Base-by-base conservation (phyloP, 2,113 vertebrate genomes). In the Gavia stellata region DNA sequence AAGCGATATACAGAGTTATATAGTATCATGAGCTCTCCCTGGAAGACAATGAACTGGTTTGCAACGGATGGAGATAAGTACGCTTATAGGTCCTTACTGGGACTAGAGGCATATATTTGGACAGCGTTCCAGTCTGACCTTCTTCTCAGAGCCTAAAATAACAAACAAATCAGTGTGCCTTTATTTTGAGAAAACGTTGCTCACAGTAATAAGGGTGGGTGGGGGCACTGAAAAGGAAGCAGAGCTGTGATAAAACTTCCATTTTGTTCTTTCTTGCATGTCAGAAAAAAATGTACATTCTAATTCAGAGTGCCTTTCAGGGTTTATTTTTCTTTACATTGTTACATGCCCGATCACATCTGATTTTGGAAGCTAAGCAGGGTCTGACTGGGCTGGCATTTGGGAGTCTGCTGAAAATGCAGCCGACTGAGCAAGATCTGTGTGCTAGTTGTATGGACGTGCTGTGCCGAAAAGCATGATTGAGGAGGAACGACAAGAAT, bases 281-380 rank as follows among this genome's bases (percentile, higher is more conserved):
- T 88, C 86, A 95, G 59, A 14, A 87, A 91, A 87, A 95, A 90
- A 74, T 2, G 21, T 44, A 81, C 55, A 45, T 90, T 94, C 58
- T 70, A 96, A 92, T 81, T 92, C 81, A 93, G 67, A 86, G n/a
- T 59, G 79, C 75, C 79, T 92, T 83, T 93, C 62, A 47, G 75
- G 50, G 82, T 96, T 96, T 96, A 94, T 96, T 97, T 96, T 94
- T 84, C 93, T 95, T 95, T 92, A 88, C 83, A 88, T 96, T 95
- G 88, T 96, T 94, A 84, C 61, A 63, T 84, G 92, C 34, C 80
- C 0, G 3, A 90, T 88, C 94, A 88, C 82, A 92, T 93, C 90
- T 91, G 95, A 97, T 88, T 92, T 86, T 59, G 92, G 92, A 96
- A 97, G 56, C n/a, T 49, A 67, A 78, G 72, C 61, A 56, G 75